phyloP scores from a whole-genome alignment of 2,113 vertebrate genomes.

The Mirounga angustirostris region DNA sequence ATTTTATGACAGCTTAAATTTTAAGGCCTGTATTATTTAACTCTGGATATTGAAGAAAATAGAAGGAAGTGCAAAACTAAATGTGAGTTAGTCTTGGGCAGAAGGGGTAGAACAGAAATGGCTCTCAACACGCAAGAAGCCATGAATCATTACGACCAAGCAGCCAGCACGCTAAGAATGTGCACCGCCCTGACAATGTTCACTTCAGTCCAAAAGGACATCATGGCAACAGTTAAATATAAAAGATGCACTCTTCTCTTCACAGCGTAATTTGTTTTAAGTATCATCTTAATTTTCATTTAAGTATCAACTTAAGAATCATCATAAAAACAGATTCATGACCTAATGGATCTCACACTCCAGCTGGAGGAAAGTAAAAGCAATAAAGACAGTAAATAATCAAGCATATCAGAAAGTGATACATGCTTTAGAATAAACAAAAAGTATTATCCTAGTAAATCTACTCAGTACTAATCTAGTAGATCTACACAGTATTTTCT shows the following conservation, averaged over 20 bases:
- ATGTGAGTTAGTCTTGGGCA: neutral
- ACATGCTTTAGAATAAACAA: neutral
- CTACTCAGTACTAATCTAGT: neutral
- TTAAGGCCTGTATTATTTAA: neutral
- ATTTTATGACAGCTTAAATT: slow-evolving; percentile 12
- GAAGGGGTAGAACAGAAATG: neutral
- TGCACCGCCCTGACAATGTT: neutral
- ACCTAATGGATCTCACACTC: neutral
- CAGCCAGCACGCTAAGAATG: neutral
- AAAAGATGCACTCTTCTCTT: neutral
- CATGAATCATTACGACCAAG: neutral
- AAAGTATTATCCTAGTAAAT: neutral
- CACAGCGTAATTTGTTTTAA: neutral
- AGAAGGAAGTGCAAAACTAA: neutral
- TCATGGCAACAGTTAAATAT: neutral
- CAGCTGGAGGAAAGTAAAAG: neutral
- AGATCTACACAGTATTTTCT: neutral
- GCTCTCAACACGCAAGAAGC: neutral
- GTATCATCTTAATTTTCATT: neutral
- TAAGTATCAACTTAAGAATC: neutral
- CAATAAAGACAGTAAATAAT: neutral
- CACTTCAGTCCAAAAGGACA: neutral
- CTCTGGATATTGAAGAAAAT: neutral
- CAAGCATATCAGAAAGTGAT: neutral
- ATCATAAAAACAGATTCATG: neutral